These are phyloP conservation scores for Perccottus glenii DNA, from an alignment of 2,113 vertebrate species.

Conservation along the genomic window DNA sequence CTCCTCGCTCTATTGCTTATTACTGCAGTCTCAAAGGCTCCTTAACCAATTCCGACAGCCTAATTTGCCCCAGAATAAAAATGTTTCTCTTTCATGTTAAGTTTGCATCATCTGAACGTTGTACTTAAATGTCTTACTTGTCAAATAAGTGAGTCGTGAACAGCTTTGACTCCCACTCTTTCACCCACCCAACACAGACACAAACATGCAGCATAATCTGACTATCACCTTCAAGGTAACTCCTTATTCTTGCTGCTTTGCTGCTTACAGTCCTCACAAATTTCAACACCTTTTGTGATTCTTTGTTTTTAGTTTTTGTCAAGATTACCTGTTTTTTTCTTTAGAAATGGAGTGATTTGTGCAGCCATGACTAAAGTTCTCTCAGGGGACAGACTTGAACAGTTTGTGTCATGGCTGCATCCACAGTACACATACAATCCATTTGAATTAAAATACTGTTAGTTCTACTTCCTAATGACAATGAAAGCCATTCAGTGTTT, in stretches of 20 bases:
- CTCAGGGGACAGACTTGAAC: background rate
- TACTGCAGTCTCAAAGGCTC: slow-evolving; percentile 19
- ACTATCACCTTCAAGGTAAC: background rate
- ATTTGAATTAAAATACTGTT: too few species aligned
- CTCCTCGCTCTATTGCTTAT: slow-evolving; percentile 16
- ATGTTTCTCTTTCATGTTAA: slow-evolving; percentile 20
- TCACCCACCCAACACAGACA: background rate
- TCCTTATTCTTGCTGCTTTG: background rate
- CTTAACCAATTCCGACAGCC: background rate
- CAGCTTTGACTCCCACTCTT: slow-evolving; percentile 4
- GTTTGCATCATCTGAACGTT: slow-evolving; percentile 23
- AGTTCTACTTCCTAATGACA: too few species aligned
- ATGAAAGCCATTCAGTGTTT: too few species aligned
- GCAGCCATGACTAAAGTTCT: slow-evolving; percentile 21
- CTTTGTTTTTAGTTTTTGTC: slow-evolving; percentile 5
- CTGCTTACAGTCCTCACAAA: background rate
- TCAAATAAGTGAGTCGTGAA: background rate
- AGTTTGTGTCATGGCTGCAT: background rate
- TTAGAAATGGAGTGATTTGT: slow-evolving; percentile 10
- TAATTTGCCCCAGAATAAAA: slow-evolving; percentile 15
- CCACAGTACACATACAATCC: too few species aligned
- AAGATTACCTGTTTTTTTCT: slow-evolving; percentile 22
- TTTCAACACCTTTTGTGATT: background rate
- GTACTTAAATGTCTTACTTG: slow-evolving; percentile 13
- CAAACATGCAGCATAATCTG: background rate